Conservation (phyloP, 1,140 invertebrate genomes). For the Bursaphelenchus mucronatus region DNA sequence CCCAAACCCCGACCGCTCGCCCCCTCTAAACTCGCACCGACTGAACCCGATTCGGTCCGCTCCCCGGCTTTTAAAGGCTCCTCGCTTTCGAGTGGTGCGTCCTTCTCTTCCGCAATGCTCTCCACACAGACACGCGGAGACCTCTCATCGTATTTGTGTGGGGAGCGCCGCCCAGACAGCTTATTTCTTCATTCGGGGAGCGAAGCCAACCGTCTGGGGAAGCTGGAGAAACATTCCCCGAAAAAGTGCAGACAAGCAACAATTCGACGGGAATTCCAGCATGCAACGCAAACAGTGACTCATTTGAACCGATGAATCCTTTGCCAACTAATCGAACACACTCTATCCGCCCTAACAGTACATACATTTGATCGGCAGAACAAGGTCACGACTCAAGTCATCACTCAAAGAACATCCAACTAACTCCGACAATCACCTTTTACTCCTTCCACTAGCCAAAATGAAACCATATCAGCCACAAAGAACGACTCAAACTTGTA, state of each 20-base stretch:
- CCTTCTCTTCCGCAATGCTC: neutral
- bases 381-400: no score
- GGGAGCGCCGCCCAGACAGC: neutral
- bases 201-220: neutral
- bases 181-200: neutral
- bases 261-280: no score
- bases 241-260: slow-evolving; percentile 10
- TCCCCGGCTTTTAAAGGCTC: slow-evolving; percentile 2
- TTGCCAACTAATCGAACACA: no score
- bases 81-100: neutral
- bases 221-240: slow-evolving; percentile 2
- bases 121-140: neutral
- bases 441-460: no score
- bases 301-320: no score
- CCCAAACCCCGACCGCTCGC: neutral
- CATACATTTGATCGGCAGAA: no score
- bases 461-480: no score
- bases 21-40: neutral
- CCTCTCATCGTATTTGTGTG: neutral
- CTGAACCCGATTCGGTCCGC: slow-evolving; percentile 3
- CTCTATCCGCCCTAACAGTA: no score
- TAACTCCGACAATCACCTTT: no score
- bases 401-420: no score
- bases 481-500: no score
- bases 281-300: no score